Percentiles rank a stretch among this genome's conserved stretches.
Evolutionary conservation across 1,140 invertebrate genomes (phyloP).

Genomic region (Drosophila parvula): DNA sequence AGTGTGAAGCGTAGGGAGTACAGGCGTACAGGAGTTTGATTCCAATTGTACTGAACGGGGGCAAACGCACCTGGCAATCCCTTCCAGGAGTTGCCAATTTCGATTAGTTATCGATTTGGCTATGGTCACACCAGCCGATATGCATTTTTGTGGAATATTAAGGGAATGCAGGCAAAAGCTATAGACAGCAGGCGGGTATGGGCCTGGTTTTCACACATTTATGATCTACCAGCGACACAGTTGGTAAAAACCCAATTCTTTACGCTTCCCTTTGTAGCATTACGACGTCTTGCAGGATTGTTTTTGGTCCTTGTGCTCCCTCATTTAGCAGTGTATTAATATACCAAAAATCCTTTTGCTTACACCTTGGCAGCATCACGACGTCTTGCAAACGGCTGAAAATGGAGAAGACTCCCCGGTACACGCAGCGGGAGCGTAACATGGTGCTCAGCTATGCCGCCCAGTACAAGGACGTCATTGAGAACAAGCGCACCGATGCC

Average conservation of each 20-base stretch:
- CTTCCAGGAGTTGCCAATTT: not conserved
- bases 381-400: slow-evolving; percentile 83
- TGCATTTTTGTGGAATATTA: too few relatives aligned
- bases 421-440: slow-evolving; percentile 84
- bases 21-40: too few relatives aligned
- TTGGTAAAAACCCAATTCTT: too few relatives aligned
- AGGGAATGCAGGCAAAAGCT: too few relatives aligned
- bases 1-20: not conserved
- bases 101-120: not conserved
- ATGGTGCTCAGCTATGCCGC: slow-evolving; percentile 82
- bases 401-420: slow-evolving; percentile 84
- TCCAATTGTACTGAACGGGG: not conserved
- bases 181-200: too few relatives aligned
- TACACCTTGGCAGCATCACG: slow-evolving; percentile 66
- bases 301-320: not conserved
- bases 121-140: too few relatives aligned
- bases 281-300: too few relatives aligned
- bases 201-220: too few relatives aligned
- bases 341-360: not conserved
- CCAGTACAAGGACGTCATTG: slow-evolving; percentile 82
- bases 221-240: too few relatives aligned
- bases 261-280: too few relatives aligned
- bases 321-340: too few relatives aligned
- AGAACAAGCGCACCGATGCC: slow-evolving; percentile 83
- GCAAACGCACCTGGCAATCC: not conserved